Evolutionary conservation across 2,113 vertebrate genomes (phyloP), one percentile per base, ranked within the genome.

Genomic region (Macroglossus sobrinus): DNA sequence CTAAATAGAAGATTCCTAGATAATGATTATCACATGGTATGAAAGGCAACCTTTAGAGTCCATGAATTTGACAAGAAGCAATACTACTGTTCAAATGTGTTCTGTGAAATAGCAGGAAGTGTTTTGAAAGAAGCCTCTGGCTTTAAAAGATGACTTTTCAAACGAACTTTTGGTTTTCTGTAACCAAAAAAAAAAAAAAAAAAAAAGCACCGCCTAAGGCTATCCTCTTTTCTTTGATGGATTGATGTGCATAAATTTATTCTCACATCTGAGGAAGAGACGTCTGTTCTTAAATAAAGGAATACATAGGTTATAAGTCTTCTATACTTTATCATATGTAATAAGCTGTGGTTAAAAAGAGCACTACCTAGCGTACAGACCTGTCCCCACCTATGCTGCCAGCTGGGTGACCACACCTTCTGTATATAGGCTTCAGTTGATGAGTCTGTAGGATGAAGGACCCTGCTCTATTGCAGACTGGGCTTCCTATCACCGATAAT

Each of bases 11-110:
- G 86, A 96, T 61, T 98, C 93, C 43, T 91, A 72, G 35, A 78
- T 91, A 97, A 96, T 95, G 97, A 98, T 71, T 78, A 92, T 97
- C 97, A 98, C 97, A 97, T 91, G 96, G 47, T 50, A 50, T 12
- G 13, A 95, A 69, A 85, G 21, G 85, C 33, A 87, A 57, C 75
- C 59, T 97, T 97, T 80, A 95, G 88, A 95, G 86, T 0, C 43
- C 64, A 71, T 8, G 43, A 30, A 80, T 66, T 97, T 86, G n/a
- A 47, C 40, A 66, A 91, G 35, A 94, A 66, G 79, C 80, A 87
- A 40, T 35, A 90, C 15, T 61, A 68, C 35, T 66, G 21, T 26
- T 93, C 0, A 30, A 38, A 66, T 75, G 33, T 9, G 50, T 57
- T 66, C 79, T 69, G 40, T 78, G 93, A 81, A 96, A 89, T 24